Evolutionary conservation across 1,140 invertebrate species (phyloP).

Genomic region (Drosophila subpulchrella): DNA sequence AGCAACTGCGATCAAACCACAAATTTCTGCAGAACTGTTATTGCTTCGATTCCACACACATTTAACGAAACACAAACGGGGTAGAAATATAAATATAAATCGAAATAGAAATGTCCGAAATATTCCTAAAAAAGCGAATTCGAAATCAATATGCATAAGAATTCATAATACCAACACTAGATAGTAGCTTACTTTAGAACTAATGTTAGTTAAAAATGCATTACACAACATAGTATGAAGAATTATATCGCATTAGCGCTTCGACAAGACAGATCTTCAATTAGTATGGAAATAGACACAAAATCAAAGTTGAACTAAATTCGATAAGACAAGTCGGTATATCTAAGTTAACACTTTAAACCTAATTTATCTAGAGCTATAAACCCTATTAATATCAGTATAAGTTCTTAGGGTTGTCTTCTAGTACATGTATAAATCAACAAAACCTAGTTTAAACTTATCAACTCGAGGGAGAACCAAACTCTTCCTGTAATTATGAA

Average conservation of each 20-base stretch:
- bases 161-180: conserved; percentile 65
- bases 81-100: background rate
- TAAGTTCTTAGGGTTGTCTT: conserved; percentile 54
- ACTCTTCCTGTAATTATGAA: conserved; percentile 54
- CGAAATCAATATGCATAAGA: conserved; percentile 36
- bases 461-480: conserved; percentile 41
- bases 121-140: conserved; percentile 59
- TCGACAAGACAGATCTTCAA: conserved; percentile 29
- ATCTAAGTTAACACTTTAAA: conserved; percentile 29
- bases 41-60: conserved; percentile 21
- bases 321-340: conserved; percentile 65
- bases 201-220: conserved; percentile 44
- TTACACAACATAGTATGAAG: conserved; percentile 34
- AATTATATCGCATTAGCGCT: conserved; percentile 30
- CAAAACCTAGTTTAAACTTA: conserved; percentile 40
- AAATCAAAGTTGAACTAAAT: conserved; percentile 37
- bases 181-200: conserved; percentile 28
- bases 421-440: conserved; percentile 54
- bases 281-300: conserved; percentile 15
- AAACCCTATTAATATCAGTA: conserved; percentile 30
- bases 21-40: conserved; percentile 39
- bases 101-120: conserved; percentile 44
- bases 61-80: conserved; percentile 2
- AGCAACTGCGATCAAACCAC: conserved; percentile 69
- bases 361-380: conserved; percentile 44